A percentile compares a stretch with the other conserved stretches of the same genome.
Evolutionary conservation across 1,140 invertebrate genomes (phyloP).

Genomic region (Drosophila aff.): DNA sequence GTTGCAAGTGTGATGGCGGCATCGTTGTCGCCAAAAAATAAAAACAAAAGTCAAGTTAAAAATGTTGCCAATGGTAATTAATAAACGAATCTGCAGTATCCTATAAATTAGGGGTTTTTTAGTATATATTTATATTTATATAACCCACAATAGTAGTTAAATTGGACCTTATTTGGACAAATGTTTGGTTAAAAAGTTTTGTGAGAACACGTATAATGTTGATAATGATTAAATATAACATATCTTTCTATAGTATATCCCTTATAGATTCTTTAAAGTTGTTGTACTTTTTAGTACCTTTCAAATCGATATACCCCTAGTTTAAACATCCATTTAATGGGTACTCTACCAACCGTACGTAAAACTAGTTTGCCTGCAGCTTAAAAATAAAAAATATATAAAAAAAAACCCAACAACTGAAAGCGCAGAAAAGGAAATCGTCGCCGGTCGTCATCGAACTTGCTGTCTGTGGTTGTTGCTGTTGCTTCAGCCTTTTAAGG

Average conservation of each 20-base stretch:
- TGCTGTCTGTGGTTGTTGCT: constrained; percentile 28
- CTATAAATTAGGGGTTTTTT: not conserved
- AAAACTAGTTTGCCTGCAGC: constrained; percentile 74
- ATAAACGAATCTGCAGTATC: not conserved
- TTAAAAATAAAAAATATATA: constrained; percentile 33
- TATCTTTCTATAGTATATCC: not conserved
- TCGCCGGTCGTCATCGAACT: constrained; percentile 68
- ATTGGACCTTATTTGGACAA: not conserved
- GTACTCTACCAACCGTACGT: constrained; percentile 40
- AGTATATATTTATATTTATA: too few relatives aligned
- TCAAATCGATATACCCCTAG: not conserved
- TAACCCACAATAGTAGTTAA: too few relatives aligned
- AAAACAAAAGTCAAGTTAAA: constrained; percentile 22
- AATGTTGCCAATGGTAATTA: constrained; percentile 9
- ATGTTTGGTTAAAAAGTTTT: not conserved
- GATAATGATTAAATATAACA: not conserved
- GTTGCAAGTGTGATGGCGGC: constrained; percentile 68
- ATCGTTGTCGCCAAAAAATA: constrained; percentile 60
- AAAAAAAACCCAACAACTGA: constrained; percentile 39
- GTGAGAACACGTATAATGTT: too few relatives aligned
- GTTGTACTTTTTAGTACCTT: not conserved
- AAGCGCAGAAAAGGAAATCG: constrained; percentile 79
- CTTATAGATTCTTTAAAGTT: not conserved
- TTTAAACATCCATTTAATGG: constrained; percentile 16
- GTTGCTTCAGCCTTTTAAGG: constrained; percentile 51